Percentiles rank a stretch among this genome's conserved stretches.
These are phyloP conservation scores for Aradophagus sp. DNA, from an alignment of 1,140 invertebrate genomes.

Conservation along the genomic window DNA sequence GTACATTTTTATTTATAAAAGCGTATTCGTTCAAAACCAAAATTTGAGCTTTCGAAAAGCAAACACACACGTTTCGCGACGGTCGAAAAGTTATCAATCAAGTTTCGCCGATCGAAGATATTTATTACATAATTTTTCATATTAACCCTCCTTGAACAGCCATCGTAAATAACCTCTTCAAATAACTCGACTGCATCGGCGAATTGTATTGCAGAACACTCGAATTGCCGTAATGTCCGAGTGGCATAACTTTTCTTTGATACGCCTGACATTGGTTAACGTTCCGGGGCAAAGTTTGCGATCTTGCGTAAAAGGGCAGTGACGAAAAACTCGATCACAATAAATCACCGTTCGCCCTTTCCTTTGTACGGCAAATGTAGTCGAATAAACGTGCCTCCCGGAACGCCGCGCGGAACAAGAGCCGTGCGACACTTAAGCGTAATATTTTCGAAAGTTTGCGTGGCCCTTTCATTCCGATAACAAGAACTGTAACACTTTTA, in stretches of 20 bases:
- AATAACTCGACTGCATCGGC: constrained; percentile 25
- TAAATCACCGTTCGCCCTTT: constrained; percentile 30
- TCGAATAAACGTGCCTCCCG: constrained; percentile 1
- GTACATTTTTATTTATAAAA: too few species aligned
- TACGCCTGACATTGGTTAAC: constrained; percentile 20
- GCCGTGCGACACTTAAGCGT: constrained; percentile 43
- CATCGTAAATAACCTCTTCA: constrained; percentile 24
- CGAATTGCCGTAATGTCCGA: too few species aligned
- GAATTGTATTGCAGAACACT: too few species aligned
- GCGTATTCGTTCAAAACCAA: too few species aligned
- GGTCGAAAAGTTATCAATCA: too few species aligned
- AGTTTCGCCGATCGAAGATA: too few species aligned
- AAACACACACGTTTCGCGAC: too few species aligned
- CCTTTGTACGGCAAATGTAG: constrained; percentile 21
- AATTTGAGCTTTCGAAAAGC: too few species aligned
- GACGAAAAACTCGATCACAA: constrained; percentile 29
- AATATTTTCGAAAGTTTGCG: constrained; percentile 41
- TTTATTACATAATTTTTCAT: too few species aligned
- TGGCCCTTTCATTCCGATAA: constrained; percentile 15
- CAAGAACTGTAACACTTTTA: constrained; percentile 44
- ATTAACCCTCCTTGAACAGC: too few species aligned
- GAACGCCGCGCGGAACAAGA: constrained; percentile 14
- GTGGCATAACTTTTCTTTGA: constrained; percentile 18
- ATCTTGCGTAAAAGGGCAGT: constrained; percentile 35
- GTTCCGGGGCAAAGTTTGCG: constrained; percentile 11